These are phyloP conservation scores for Saturnia japonica DNA, from an alignment of 2,888 invertebrate species.

Conservation along the genomic window DNA sequence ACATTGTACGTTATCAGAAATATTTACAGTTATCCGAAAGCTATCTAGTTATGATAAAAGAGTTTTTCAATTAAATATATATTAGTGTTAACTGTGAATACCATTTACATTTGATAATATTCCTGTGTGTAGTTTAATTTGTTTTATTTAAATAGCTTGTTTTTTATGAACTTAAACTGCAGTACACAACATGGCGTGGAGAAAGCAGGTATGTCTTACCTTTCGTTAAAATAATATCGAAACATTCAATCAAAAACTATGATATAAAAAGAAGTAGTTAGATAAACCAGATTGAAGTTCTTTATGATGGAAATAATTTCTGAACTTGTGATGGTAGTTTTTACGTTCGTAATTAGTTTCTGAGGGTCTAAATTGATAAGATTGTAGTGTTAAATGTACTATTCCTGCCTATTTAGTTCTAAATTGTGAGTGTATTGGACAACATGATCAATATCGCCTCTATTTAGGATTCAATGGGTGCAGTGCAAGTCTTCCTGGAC, in stretches of 20 bases:
- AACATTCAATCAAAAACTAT: too few relatives aligned
- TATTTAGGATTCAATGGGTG: background rate
- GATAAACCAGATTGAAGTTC: background rate
- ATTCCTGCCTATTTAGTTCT: background rate
- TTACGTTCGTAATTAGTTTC: background rate
- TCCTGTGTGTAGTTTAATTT: background rate
- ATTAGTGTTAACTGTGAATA: constrained; percentile 1
- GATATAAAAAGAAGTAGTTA: too few relatives aligned
- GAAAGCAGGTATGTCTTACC: background rate
- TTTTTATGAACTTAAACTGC: background rate
- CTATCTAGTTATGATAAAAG: background rate
- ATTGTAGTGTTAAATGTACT: background rate
- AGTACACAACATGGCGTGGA: background rate
- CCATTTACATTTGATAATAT: background rate
- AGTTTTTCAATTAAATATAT: background rate
- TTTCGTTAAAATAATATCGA: background rate
- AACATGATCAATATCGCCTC: background rate
- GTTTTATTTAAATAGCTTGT: background rate
- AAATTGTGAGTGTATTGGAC: background rate
- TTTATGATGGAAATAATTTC: background rate
- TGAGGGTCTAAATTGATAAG: background rate
- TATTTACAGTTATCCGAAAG: background rate
- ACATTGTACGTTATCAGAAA: background rate
- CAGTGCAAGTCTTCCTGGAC: background rate
- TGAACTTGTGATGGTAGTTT: background rate